Conservation (phyloP, 2,888 invertebrate genomes). For the Horisme vitalbata region DNA sequence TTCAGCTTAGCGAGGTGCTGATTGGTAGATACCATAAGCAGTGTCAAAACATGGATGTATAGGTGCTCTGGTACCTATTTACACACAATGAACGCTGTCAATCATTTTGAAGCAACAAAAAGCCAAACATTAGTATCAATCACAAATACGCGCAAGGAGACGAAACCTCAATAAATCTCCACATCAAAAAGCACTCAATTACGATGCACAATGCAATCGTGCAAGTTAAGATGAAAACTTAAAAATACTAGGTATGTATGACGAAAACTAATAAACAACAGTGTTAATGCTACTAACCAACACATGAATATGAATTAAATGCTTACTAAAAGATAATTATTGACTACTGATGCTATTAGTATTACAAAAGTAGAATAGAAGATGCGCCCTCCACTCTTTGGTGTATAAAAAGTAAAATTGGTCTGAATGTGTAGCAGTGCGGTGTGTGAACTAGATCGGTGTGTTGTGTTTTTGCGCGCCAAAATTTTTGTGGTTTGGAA, state of each 20-base stretch:
- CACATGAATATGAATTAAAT: constrained; percentile 29
- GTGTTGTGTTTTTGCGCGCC: constrained; percentile 46
- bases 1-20: no score
- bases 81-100: no score
- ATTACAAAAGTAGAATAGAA: constrained; percentile 45
- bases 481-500: constrained; percentile 34
- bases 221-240: constrained; percentile 2
- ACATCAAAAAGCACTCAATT: constrained; percentile 1
- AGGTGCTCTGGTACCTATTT: no score
- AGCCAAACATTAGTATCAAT: not conserved
- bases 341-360: constrained; percentile 26
- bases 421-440: constrained; percentile 60
- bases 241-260: constrained; percentile 2
- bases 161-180: not conserved
- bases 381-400: constrained; percentile 49
- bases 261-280: constrained; percentile 13
- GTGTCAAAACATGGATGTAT: no score
- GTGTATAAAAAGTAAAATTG: constrained; percentile 66
- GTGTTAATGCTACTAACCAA: not conserved
- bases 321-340: constrained; percentile 24
- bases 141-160: not conserved
- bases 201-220: constrained; percentile 4
- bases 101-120: not conserved
- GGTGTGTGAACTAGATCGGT: constrained; percentile 50
- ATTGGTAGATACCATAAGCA: no score